Conservation (phyloP, 2,113 vertebrate genomes). For the Phodopus roborovskii region DNA sequence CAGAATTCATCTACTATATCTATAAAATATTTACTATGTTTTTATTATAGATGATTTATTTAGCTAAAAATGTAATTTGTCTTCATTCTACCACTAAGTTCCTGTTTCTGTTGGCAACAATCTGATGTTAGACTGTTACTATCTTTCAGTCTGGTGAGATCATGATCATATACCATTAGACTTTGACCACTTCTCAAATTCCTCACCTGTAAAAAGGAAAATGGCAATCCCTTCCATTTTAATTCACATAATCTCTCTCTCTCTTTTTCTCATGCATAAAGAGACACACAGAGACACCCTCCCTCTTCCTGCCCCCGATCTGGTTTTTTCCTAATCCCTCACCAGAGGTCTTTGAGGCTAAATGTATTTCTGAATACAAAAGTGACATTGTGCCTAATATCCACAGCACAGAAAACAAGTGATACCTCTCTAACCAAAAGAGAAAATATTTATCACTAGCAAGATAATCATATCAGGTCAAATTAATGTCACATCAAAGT, state of each 20-base stretch:
- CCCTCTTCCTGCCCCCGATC: neutral
- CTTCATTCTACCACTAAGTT: neutral
- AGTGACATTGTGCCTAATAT: neutral
- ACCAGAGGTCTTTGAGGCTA: neutral
- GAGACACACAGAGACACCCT: neutral
- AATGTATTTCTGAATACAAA: conserved; percentile 13
- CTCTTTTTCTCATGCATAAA: neutral
- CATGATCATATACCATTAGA: neutral
- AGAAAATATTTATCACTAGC: neutral
- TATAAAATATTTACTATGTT: neutral
- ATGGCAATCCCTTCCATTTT: neutral
- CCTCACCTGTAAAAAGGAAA: conserved; percentile 9
- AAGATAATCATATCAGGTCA: neutral
- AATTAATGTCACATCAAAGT: neutral
- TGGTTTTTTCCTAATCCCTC: neutral
- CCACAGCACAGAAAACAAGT: neutral
- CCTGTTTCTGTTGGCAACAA: neutral
- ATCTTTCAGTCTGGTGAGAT: neutral
- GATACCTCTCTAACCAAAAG: neutral
- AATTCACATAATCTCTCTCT: neutral
- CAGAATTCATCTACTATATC: fast-evolving
- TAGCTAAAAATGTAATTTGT: conserved; percentile 1
- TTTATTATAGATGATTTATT: neutral
- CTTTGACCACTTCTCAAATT: neutral
- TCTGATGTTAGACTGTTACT: neutral